phyloP scores from a whole-genome alignment of 2,888 invertebrate species.

The Caenorhabditis sinica region DNA sequence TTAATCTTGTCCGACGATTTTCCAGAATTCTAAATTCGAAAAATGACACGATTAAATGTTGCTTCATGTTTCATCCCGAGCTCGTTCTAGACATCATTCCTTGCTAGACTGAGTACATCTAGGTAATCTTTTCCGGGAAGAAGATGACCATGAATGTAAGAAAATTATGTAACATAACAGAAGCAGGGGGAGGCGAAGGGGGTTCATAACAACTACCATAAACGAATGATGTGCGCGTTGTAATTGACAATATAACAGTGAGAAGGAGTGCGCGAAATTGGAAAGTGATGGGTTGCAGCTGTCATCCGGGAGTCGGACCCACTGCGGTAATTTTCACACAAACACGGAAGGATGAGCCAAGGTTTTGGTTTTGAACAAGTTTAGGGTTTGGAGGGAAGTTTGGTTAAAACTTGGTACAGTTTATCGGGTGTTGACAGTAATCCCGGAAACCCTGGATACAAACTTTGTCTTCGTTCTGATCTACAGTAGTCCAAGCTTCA shows the following conservation, averaged over 20 bases:
- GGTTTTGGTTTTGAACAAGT: conserved; percentile 1
- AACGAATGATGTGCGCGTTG: conserved; percentile 60
- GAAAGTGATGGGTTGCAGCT: conserved; percentile 64
- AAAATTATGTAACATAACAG: conserved; percentile 39
- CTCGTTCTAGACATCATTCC: not conserved
- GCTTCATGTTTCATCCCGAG: conserved; percentile 30
- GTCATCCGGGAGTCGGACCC: conserved; percentile 23
- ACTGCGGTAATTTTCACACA: conserved; percentile 64
- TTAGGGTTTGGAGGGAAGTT: not conserved
- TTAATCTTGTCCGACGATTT: conserved; percentile 44
- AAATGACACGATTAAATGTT: conserved; percentile 18
- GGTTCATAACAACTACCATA: conserved; percentile 58
- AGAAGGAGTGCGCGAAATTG: conserved; percentile 49
- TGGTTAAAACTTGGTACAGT: too few relatives aligned
- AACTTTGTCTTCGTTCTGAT: too few relatives aligned
- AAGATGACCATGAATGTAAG: conserved; percentile 6
- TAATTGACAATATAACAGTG: conserved; percentile 61
- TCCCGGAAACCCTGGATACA: too few relatives aligned
- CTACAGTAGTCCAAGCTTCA: too few relatives aligned
- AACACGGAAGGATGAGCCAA: conserved; percentile 7
- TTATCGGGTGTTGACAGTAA: too few relatives aligned
- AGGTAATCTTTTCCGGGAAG: not conserved
- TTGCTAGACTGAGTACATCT: conserved; percentile 9
- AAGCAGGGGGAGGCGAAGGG: not conserved
- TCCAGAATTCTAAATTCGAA: conserved; percentile 26